Evolutionary conservation across 2,888 invertebrate species (phyloP).

Genomic region (Calliopum simillimum): DNA sequence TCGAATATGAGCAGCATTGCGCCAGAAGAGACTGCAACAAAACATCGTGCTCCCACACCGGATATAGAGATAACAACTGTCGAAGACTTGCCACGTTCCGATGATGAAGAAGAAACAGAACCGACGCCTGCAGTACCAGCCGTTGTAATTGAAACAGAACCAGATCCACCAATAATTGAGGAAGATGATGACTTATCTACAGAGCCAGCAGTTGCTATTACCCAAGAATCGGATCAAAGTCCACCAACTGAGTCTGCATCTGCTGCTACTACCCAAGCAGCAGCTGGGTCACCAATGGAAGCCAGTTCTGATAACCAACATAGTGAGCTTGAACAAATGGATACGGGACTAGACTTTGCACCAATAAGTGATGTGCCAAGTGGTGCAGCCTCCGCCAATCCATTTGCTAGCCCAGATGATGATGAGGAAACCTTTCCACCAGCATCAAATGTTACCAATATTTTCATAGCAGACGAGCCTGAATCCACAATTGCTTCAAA

Average conservation of each 20-base stretch:
- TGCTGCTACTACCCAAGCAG: conserved; percentile 54
- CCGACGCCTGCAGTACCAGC: conserved; percentile 44
- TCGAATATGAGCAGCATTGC: conserved; percentile 55
- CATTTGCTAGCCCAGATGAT: conserved; percentile 68
- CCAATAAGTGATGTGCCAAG: conserved; percentile 57
- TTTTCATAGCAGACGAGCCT: conserved; percentile 55
- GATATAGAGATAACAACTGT: conserved; percentile 67
- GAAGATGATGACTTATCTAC: conserved; percentile 19
- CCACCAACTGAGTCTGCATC: conserved; percentile 57
- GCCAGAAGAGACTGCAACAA: conserved; percentile 47
- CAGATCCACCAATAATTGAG: conserved; percentile 34
- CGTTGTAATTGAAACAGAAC: conserved; percentile 35
- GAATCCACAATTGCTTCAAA: conserved; percentile 45
- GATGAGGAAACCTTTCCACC: conserved; percentile 57
- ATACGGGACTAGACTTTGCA: conserved; percentile 62
- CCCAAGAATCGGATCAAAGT: conserved; percentile 57
- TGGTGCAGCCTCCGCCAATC: conserved; percentile 68
- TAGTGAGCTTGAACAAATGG: conserved; percentile 62
- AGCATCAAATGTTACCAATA: conserved; percentile 52
- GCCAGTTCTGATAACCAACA: conserved; percentile 49
- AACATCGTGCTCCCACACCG: conserved; percentile 64
- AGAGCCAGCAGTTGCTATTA: conserved; percentile 36
- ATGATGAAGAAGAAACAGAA: conserved; percentile 64
- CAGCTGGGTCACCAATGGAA: conserved; percentile 51
- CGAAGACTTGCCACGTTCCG: conserved; percentile 65